These are phyloP conservation scores for Adela reaumurella DNA, from an alignment of 2,888 invertebrate genomes.

Conservation along the genomic window DNA sequence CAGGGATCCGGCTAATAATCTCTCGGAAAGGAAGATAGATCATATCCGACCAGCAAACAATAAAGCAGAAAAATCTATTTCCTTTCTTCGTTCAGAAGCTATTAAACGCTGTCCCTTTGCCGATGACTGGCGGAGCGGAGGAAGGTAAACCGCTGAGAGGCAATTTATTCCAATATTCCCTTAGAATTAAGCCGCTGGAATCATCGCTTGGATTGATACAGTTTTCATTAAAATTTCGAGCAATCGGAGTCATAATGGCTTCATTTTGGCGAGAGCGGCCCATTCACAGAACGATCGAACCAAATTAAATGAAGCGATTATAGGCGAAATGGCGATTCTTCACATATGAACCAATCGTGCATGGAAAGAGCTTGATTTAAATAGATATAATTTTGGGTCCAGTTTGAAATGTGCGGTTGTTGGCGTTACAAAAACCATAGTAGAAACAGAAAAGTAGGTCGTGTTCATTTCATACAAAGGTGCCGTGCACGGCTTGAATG, in stretches of 20 bases:
- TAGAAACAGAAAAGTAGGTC: too few relatives aligned
- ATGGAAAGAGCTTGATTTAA: too few relatives aligned
- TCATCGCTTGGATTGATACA: background rate
- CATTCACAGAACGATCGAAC: background rate
- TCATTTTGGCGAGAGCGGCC: background rate
- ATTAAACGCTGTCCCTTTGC: background rate
- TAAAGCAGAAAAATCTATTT: background rate
- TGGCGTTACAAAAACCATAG: too few relatives aligned
- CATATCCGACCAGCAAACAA: background rate
- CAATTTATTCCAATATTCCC: background rate
- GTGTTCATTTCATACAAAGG: too few relatives aligned
- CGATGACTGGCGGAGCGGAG: background rate
- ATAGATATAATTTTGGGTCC: too few relatives aligned
- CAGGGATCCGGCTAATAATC: too few relatives aligned
- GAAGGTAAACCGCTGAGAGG: background rate
- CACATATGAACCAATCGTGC: too few relatives aligned
- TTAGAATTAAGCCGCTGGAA: background rate
- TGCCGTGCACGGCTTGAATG: too few relatives aligned
- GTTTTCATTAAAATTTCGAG: background rate
- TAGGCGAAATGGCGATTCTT: too few relatives aligned
- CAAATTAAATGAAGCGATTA: too few relatives aligned
- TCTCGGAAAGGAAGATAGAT: background rate
- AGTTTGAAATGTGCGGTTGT: too few relatives aligned
- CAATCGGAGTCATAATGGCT: background rate
- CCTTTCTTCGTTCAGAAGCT: background rate